Percentiles rank a stretch among this genome's conserved stretches.
These are phyloP conservation scores for Lepidocyrtoides sp. DNA, from an alignment of 2,888 invertebrate species.

Conservation along the genomic window DNA sequence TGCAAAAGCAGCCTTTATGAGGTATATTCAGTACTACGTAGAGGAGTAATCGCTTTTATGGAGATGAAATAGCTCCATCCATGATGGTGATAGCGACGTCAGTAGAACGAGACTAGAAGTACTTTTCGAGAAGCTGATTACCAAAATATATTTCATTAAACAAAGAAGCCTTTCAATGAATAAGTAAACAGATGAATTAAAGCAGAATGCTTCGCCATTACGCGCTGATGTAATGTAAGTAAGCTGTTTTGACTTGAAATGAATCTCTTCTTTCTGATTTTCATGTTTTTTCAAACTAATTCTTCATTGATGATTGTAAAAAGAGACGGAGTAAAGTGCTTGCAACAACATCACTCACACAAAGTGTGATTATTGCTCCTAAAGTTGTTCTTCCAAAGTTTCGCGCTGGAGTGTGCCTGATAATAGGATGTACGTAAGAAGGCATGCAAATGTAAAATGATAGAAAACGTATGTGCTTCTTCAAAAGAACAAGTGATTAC, in stretches of 20 bases:
- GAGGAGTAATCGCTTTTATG: not conserved
- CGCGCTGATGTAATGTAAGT: not conserved
- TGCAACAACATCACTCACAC: constrained; percentile 10
- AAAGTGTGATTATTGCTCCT: constrained; percentile 42
- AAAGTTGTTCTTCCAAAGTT: constrained; percentile 26
- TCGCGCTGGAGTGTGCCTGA: not conserved
- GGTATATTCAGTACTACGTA: not conserved
- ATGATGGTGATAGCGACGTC: not conserved
- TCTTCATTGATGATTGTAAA: not conserved
- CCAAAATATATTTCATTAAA: constrained; percentile 26
- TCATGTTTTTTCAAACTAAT: not conserved
- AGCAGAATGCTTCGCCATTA: not conserved
- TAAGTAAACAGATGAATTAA: not conserved
- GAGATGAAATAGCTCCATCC: not conserved
- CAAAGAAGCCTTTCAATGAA: constrained; percentile 35
- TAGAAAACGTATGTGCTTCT: not conserved
- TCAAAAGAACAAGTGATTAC: not conserved
- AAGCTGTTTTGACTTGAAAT: not conserved
- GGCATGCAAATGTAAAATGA: not conserved
- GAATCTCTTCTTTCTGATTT: constrained; percentile 5
- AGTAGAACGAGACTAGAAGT: not conserved
- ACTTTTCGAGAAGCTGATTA: not conserved
- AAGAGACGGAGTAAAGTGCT: not conserved
- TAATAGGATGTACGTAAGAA: not conserved
- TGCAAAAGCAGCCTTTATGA: not conserved